Evolutionary conservation across 2,888 invertebrate species (phyloP).

Genomic region (Apoda limacodes): DNA sequence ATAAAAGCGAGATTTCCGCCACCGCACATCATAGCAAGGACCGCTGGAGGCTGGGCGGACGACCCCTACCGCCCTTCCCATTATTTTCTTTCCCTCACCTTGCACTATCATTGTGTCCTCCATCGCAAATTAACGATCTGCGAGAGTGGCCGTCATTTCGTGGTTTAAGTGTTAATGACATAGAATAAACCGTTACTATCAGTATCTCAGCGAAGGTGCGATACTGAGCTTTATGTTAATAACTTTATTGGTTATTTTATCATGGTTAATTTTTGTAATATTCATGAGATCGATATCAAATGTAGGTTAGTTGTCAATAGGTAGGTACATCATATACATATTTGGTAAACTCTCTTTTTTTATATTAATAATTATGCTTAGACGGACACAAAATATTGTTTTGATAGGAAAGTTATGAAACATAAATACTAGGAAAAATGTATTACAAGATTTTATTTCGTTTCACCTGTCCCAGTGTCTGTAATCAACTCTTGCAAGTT

Average conservation of each 20-base stretch:
- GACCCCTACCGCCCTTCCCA: constrained; percentile 20
- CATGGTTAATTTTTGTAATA: too few species aligned
- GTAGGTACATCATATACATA: too few species aligned
- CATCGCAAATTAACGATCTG: constrained; percentile 41
- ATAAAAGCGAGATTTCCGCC: neutral
- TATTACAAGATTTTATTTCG: too few species aligned
- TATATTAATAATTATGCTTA: too few species aligned
- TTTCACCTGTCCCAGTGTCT: too few species aligned
- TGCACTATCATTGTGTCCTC: constrained; percentile 29
- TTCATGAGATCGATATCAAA: too few species aligned
- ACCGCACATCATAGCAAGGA: constrained; percentile 3
- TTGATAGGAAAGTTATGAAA: too few species aligned
- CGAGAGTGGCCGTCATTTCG: constrained; percentile 26
- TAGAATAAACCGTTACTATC: neutral
- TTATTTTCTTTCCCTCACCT: constrained; percentile 26
- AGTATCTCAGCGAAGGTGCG: neutral
- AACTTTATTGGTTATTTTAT: neutral
- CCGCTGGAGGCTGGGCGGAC: neutral
- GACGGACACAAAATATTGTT: too few species aligned
- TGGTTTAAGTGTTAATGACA: constrained; percentile 23
- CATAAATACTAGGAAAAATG: too few species aligned
- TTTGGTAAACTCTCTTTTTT: too few species aligned
- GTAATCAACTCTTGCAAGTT: too few species aligned
- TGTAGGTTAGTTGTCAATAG: too few species aligned
- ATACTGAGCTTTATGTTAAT: neutral